Conservation (phyloP, 2,888 invertebrate species). For the Seladonia tumulorum region DNA sequence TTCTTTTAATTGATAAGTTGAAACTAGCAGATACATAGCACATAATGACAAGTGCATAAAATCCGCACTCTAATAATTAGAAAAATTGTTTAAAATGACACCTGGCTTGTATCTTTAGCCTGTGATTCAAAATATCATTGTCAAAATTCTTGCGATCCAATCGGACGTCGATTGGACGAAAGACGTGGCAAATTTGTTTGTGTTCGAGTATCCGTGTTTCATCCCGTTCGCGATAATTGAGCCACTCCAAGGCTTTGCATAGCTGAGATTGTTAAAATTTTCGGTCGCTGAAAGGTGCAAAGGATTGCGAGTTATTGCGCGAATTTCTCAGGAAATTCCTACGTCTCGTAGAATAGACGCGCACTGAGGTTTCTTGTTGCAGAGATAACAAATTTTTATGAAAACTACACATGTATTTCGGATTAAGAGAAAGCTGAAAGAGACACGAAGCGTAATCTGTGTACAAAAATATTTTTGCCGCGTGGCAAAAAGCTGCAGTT, state of each 20-base stretch:
- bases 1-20: neutral
- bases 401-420: neutral
- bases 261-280: constrained; percentile 22
- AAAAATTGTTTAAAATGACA: no score
- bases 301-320: no score
- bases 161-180: neutral
- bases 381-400: neutral
- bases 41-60: no score
- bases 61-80: no score
- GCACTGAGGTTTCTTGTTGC: neutral
- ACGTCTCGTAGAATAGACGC: neutral
- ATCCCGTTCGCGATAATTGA: neutral
- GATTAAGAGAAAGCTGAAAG: neutral
- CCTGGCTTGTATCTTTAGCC: neutral
- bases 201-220: neutral
- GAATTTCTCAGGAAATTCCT: neutral
- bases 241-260: neutral
- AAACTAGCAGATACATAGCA: no score
- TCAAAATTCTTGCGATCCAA: no score
- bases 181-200: neutral
- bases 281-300: neutral
- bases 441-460: neutral
- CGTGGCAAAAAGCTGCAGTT: neutral
- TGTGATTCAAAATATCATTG: neutral
- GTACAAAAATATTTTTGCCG: neutral